Evolutionary conservation across 2,888 invertebrate species (phyloP), one percentile per base, ranked within the genome.

Genomic region (Parnassius smintheus): DNA sequence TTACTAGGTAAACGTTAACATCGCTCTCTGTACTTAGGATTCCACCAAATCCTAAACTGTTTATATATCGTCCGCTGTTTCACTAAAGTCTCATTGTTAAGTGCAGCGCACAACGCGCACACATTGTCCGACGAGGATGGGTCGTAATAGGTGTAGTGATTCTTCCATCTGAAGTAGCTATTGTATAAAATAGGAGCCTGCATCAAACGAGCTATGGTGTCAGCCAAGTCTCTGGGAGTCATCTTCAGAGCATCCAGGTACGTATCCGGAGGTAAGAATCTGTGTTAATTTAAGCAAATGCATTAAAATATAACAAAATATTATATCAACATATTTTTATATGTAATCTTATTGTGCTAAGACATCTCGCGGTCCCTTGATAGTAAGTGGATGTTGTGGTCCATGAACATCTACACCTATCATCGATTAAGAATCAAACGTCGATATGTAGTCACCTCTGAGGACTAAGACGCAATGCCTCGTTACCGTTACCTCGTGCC

Each of bases 241-340:
- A 72, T 66, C 4, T 69, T 71, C 0, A 70, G 70, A 0, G 80
- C 85, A 62, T 90, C 78, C 11, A 91, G 65, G 63, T 89, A 91
- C 0, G 89, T 86, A 0, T 80, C 81, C 0, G 87, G 89, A 2
- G 91, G 89, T 7, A 91, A 81, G 66, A 88, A 91, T 65, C 90
- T 91, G 82, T 2, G 49, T 25, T 53, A 42, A 49, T 9, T 18
- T 1, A 49, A 49, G n/a, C 13, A 9, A 13, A 8, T 13, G 18
- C 13, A 13, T 49, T 13, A 18, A 49, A 49, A 10, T n/a, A n/a
- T n/a, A n/a, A n/a, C n/a, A n/a, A n/a, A n/a, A n/a, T n/a, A n/a
- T 44, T 44, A 2, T 44, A 25, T 3, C 25, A 25, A 25, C 2
- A 25, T 2, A 25, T 25, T 25, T 4, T n/a, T n/a, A n/a, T 25